Conservation (phyloP, 2,888 invertebrate genomes). For the Acrobasis consociella region DNA sequence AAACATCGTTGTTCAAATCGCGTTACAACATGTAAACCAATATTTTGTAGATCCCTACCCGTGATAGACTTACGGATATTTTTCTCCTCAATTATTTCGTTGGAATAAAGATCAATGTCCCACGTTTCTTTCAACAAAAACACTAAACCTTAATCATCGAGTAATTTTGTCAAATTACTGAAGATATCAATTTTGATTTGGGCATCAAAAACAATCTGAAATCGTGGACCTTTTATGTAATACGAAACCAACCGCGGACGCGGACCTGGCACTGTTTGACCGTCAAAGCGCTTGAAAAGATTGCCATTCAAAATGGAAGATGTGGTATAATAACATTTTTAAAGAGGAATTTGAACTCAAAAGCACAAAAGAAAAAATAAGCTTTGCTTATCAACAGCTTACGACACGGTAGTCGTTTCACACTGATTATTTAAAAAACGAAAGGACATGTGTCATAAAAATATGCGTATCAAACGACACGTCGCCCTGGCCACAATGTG, state of each 20-base stretch:
- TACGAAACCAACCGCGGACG: slow-evolving; percentile 63
- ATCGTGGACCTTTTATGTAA: slow-evolving; percentile 74
- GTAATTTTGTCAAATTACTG: slow-evolving; percentile 71
- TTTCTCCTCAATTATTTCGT: slow-evolving; percentile 35
- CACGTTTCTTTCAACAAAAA: slow-evolving; percentile 26
- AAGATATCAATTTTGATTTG: slow-evolving; percentile 73
- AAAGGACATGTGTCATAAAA: slow-evolving; percentile 77
- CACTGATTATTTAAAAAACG: slow-evolving; percentile 64
- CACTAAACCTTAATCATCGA: slow-evolving; percentile 51
- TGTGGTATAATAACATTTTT: slow-evolving; percentile 31
- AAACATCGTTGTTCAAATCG: slow-evolving; percentile 59
- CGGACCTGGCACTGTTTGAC: slow-evolving; percentile 51
- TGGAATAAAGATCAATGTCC: slow-evolving; percentile 50
- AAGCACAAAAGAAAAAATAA: slow-evolving; percentile 35
- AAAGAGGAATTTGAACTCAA: slow-evolving; percentile 29
- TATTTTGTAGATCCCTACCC: slow-evolving; percentile 51
- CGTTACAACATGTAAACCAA: slow-evolving; percentile 65
- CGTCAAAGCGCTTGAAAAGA: slow-evolving; percentile 54
- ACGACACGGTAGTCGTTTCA: slow-evolving; percentile 72
- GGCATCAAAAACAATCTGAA: slow-evolving; percentile 68
- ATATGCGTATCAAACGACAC: slow-evolving; percentile 70
- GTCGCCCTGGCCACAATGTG: slow-evolving; percentile 52
- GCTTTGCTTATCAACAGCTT: slow-evolving; percentile 55
- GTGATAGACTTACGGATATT: slow-evolving; percentile 47
- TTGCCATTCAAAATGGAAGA: slow-evolving; percentile 41